phyloP scores from a whole-genome alignment of 2,113 vertebrate species.

The Sinocyclocheilus anshuiensis region DNA sequence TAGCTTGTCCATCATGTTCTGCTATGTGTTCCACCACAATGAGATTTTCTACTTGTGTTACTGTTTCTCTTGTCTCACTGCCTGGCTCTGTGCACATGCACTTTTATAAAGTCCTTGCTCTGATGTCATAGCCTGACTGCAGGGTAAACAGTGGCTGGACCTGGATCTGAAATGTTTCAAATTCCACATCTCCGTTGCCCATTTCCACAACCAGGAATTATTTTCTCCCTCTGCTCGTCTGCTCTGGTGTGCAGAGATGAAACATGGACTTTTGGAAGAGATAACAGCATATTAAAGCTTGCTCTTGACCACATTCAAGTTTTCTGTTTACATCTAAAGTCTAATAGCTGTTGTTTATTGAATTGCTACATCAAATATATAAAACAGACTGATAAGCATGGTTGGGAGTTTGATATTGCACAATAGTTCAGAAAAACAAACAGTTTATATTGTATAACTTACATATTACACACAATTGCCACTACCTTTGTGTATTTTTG shows the following conservation, averaged over 20 bases:
- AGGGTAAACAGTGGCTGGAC: constrained; percentile 76
- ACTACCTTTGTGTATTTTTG: no score
- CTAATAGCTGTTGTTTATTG: background rate
- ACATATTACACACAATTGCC: no score
- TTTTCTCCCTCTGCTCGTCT: constrained; percentile 21
- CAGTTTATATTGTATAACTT: background rate
- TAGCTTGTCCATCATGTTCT: constrained; percentile 66
- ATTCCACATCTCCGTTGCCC: constrained; percentile 76
- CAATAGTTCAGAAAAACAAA: background rate
- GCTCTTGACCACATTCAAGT: background rate
- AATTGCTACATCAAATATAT: background rate
- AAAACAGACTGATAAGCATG: background rate
- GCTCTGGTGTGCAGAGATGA: background rate
- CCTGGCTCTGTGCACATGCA: constrained; percentile 62
- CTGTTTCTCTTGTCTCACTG: constrained; percentile 62
- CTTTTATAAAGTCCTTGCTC: constrained; percentile 78
- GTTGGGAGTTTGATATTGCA: background rate
- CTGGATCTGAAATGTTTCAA: constrained; percentile 76
- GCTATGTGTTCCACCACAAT: constrained; percentile 42
- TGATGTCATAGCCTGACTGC: constrained; percentile 78
- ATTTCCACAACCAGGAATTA: constrained; percentile 61
- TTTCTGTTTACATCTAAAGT: background rate
- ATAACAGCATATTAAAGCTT: background rate
- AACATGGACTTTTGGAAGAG: constrained; percentile 7
- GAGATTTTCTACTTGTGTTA: constrained; percentile 55